A percentile compares a stretch with the other conserved stretches of the same genome.
These are phyloP conservation scores for Phyllotreta cruciferae DNA, from an alignment of 2,888 invertebrate genomes.

Conservation along the genomic window DNA sequence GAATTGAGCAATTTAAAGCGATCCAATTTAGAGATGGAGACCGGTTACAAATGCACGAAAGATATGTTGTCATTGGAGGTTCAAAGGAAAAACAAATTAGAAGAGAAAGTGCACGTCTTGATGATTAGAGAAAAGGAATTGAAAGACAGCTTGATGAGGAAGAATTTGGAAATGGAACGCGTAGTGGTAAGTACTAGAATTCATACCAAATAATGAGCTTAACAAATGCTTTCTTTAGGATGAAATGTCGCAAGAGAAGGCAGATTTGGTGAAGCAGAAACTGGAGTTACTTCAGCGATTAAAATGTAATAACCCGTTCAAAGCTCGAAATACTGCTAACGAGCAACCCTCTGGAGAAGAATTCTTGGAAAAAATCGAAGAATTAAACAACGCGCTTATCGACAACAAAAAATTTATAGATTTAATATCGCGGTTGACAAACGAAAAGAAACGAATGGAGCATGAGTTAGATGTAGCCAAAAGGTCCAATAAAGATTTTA, in stretches of 20 bases:
- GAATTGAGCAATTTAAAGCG: constrained; percentile 48
- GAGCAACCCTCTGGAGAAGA: constrained; percentile 27
- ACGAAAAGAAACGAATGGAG: constrained; percentile 63
- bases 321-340: constrained; percentile 2
- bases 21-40: constrained; percentile 46
- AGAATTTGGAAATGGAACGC: constrained; percentile 48
- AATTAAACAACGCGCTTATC: constrained; percentile 62
- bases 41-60: constrained; percentile 49
- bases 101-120: constrained; percentile 46
- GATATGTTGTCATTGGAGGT: constrained; percentile 49
- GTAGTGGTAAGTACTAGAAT: constrained; percentile 46
- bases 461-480: constrained; percentile 61
- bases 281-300: constrained; percentile 53
- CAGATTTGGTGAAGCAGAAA: constrained; percentile 59
- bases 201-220: background rate
- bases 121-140: constrained; percentile 43
- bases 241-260: constrained; percentile 62
- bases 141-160: constrained; percentile 44
- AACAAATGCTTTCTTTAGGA: constrained; percentile 48
- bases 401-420: constrained; percentile 64
- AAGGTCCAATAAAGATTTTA: constrained; percentile 41
- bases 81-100: constrained; percentile 44
- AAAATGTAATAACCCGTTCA: constrained; percentile 52
- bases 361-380: constrained; percentile 51
- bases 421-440: constrained; percentile 55